Evolutionary conservation across 2,888 invertebrate genomes (phyloP).

Genomic region (Yponomeuta plumbellus): DNA sequence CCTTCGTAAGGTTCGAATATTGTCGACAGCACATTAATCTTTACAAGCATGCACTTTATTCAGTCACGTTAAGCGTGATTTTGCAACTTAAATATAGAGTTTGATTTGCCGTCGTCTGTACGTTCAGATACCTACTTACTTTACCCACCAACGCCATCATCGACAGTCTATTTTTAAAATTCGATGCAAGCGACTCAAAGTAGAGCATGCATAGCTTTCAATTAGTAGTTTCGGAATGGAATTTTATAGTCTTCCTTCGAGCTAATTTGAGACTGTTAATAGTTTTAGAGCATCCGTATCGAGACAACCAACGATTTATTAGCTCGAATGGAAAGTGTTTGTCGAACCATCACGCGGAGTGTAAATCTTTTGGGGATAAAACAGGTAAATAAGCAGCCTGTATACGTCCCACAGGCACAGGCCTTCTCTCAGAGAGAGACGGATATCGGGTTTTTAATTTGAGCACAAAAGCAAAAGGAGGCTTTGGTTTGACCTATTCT

Average conservation of each 20-base stretch:
- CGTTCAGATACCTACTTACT: not conserved
- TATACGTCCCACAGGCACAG: too few relatives aligned
- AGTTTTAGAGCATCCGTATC: not conserved
- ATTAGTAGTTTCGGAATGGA: slow-evolving; percentile 10
- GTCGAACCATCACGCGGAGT: not conserved
- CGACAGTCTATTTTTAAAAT: slow-evolving; percentile 71
- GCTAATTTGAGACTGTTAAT: not conserved
- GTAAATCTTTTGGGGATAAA: not conserved
- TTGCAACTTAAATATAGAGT: too few relatives aligned
- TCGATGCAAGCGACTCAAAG: slow-evolving; percentile 70
- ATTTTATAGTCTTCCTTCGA: not conserved
- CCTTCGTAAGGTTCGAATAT: not conserved
- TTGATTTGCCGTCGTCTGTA: not conserved
- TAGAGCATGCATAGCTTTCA: slow-evolving; percentile 52
- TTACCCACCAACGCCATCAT: slow-evolving; percentile 30
- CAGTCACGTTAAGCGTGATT: too few relatives aligned
- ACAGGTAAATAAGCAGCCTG: too few relatives aligned
- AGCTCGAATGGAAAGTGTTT: not conserved
- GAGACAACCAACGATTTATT: not conserved
- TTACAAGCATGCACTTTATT: too few relatives aligned
- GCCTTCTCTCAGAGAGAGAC: too few relatives aligned
- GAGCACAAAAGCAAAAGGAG: too few relatives aligned
- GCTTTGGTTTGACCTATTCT: too few relatives aligned
- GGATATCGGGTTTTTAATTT: too few relatives aligned
- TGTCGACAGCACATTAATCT: too few relatives aligned